Evolutionary conservation across 2,113 vertebrate species (phyloP), one percentile per base, ranked within the genome.

Genomic region (Leiothrix lutea): DNA sequence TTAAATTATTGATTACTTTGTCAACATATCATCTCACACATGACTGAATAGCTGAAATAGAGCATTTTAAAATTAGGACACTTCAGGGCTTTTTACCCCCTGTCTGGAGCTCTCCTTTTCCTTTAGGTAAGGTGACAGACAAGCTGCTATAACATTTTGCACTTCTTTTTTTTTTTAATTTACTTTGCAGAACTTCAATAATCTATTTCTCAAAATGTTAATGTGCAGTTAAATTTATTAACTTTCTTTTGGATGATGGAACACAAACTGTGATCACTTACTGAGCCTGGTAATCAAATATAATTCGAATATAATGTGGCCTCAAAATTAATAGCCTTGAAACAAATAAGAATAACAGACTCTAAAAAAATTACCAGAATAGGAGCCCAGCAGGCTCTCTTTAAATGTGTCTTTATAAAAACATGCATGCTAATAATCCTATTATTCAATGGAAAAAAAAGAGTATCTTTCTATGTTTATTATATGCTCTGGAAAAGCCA

Each of bases 241-340:
- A 28, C 25, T 91, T 82, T 38, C 29, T 94, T 95, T 92, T 66
- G 79, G 47, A 44, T 84, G 77, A 74, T 64, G 57, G 89, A 94
- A 95, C 48, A 80, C 60, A 88, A 92, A 83, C 65, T 92, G 60
- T 57, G 77, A 75, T 60, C 65, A 19, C 69, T 88, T 90, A 84
- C 53, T 90, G 92, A 95, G 92, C 26, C 10, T 90, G 42, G 40
- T 86, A 93, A 93, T 93, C 69, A 72, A 93, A 79, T 48, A 88
- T 86, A 80, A 96, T 95, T 95, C 78, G 82, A 95, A 92, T 86
- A 95, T 91, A 95, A 95, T 95, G 78, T 74, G 38, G 60, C 33
- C 33, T 80, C 74, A 86, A 91, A 93, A 92, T 60, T 90, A 92
- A 90, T 96, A 72, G 61, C 28, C 81, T 50, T 29, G 70, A 92